These are phyloP conservation scores for Astreopora myriophthalma DNA, from an alignment of 64 coral and sea anemone species.

Conservation along the genomic window DNA sequence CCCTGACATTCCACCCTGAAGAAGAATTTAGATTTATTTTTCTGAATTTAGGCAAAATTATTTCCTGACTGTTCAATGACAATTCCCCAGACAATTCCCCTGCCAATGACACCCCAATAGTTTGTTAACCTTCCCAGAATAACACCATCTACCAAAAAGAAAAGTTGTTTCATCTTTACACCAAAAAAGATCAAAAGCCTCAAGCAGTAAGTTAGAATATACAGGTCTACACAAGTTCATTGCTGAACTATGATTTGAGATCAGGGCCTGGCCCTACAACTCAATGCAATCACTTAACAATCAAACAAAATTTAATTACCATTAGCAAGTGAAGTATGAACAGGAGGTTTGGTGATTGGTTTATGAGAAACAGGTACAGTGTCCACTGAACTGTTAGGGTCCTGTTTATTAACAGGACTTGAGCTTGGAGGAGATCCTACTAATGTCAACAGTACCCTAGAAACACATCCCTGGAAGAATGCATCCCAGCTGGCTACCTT, in stretches of 20 bases:
- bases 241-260: background rate
- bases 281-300: background rate
- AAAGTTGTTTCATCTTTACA: too few species aligned
- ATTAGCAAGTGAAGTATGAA: background rate
- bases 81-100: too few species aligned
- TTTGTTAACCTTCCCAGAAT: too few species aligned
- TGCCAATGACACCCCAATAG: too few species aligned
- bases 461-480: conserved; percentile 86
- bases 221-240: too few species aligned
- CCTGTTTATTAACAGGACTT: conserved; percentile 15
- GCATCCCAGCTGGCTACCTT: conserved; percentile 75
- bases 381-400: conserved; percentile 52
- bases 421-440: conserved; percentile 68
- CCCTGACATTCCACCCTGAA: too few species aligned
- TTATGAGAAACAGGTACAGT: conserved; percentile 34
- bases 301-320: background rate
- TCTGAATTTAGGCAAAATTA: too few species aligned
- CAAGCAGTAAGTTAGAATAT: too few species aligned
- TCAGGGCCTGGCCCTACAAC: background rate
- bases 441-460: conserved; percentile 68
- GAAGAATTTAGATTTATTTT: too few species aligned
- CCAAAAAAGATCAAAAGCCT: too few species aligned
- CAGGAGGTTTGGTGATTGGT: background rate
- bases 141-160: too few species aligned
- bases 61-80: too few species aligned